Percentiles rank a stretch among this genome's conserved stretches.
Conservation (phyloP, 2,797 vertebrate species). For the Nyctibius grandis region DNA sequence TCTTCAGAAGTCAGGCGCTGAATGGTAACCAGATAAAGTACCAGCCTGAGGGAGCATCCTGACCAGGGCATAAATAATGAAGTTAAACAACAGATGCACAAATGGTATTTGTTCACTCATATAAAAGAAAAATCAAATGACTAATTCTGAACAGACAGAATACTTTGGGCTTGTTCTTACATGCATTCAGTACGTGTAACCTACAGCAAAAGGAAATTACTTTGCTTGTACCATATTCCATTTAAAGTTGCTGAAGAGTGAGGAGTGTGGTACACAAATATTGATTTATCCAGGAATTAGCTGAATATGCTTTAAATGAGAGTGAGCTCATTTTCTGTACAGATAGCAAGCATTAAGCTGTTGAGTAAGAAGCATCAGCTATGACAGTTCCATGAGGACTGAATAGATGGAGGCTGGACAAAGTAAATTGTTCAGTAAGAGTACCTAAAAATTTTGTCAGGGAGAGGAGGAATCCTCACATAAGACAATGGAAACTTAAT, state of each 20-base stretch:
- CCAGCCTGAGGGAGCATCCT: not conserved
- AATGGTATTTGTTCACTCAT: not conserved
- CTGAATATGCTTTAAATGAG: not conserved
- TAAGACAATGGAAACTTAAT: not conserved
- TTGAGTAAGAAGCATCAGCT: not conserved
- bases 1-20: not conserved
- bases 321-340: not conserved
- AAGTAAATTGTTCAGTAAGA: not conserved
- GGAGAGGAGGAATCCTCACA: not conserved
- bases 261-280: not conserved
- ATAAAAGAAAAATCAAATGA: not conserved
- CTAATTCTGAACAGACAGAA: not conserved
- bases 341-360: not conserved
- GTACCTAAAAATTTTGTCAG: not conserved
- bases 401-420: not conserved
- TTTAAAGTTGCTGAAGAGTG: not conserved
- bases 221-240: not conserved
- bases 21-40: not conserved
- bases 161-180: not conserved
- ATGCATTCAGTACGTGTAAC: not conserved
- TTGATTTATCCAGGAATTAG: not conserved
- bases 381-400: not conserved
- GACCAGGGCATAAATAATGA: not conserved
- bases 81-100: not conserved
- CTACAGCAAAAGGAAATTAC: not conserved